Evolutionary conservation across 2,888 invertebrate genomes (phyloP), one percentile per base, ranked within the genome.

Genomic region (Megaustenia siamemsis): DNA sequence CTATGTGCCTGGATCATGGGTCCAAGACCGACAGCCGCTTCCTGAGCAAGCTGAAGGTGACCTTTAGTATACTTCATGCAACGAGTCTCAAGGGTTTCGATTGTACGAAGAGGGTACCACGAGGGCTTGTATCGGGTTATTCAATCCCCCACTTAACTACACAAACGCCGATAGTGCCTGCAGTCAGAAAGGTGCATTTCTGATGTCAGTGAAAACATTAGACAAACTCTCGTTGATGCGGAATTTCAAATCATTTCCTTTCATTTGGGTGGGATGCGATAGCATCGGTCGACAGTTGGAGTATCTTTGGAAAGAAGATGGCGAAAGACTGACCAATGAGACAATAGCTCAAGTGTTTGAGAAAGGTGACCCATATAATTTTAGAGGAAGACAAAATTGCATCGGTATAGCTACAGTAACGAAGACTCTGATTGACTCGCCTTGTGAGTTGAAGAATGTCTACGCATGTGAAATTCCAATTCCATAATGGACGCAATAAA

Each of bases 201-300:
- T 66, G 32, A 66, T 49, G 40, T 45, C 79, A 32, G 79, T 79
- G 35, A 79, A 79, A 28, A 79, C 79, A 1, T 12, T 28, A 15
- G 43, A 56, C 4, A 79, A 66, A 18, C 43, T 79, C 32, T 10
- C 12, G 24, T 21, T 79, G 1, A 32, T 79, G 0, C 8, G 3
- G 1, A 28, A 43, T 12, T 1, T 79, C 1, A 28, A 8, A 3
- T 8, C 12, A 5, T 28, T 3, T 6, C n/a, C 43, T 24, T 21
- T n/a, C 5, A 21, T 49, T 1, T 79, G 79, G 79, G 66, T 79
- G 2, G 79, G 79, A 1, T 79, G 79, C 24, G 79, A 79, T 28
- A 28, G 40, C 10, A 5, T 63, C 2, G 43, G 6, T 43, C 28
- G 28, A 43, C 24, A 43, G 4, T 1, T 12, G 0, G 28, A 2